These are phyloP conservation scores for Phocoena phocoena DNA, from an alignment of 2,113 vertebrate species.

Conservation along the genomic window DNA sequence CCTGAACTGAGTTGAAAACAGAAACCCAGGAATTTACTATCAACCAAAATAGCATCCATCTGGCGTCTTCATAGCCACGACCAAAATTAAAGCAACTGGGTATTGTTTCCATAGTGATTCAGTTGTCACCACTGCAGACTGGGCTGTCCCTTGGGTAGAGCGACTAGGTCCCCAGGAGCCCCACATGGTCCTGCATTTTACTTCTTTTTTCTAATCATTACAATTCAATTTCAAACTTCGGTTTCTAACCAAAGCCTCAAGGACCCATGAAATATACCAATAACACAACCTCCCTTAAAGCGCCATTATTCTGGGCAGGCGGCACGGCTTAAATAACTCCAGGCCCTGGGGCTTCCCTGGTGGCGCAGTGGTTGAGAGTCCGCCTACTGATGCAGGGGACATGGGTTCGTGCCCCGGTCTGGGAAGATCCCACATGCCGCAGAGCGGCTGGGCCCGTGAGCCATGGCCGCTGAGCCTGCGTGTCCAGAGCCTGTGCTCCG, in stretches of 20 bases:
- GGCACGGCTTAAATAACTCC: not conserved
- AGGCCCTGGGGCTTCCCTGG: not conserved
- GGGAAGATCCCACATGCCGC: too few relatives aligned
- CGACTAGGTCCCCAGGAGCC: not conserved
- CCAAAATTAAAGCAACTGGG: not conserved
- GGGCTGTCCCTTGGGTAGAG: not conserved
- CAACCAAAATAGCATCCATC: slow-evolving; percentile 17
- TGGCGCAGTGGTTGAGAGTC: too few relatives aligned
- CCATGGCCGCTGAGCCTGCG: too few relatives aligned
- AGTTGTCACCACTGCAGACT: not conserved
- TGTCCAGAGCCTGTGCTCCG: too few relatives aligned
- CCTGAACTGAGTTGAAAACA: not conserved
- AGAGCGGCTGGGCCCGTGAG: too few relatives aligned
- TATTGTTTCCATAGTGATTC: not conserved
- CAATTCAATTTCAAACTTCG: not conserved
- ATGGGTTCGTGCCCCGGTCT: too few relatives aligned
- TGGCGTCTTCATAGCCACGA: not conserved
- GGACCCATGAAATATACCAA: not conserved
- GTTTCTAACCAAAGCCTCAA: not conserved
- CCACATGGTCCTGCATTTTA: not conserved
- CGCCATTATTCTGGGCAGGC: not conserved
- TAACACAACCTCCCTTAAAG: not conserved
- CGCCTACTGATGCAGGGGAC: too few relatives aligned
- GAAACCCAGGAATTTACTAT: not conserved
- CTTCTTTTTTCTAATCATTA: not conserved